Base-by-base conservation (phyloP, 2,797 vertebrate genomes). In the Diceros bicornis region DNA sequence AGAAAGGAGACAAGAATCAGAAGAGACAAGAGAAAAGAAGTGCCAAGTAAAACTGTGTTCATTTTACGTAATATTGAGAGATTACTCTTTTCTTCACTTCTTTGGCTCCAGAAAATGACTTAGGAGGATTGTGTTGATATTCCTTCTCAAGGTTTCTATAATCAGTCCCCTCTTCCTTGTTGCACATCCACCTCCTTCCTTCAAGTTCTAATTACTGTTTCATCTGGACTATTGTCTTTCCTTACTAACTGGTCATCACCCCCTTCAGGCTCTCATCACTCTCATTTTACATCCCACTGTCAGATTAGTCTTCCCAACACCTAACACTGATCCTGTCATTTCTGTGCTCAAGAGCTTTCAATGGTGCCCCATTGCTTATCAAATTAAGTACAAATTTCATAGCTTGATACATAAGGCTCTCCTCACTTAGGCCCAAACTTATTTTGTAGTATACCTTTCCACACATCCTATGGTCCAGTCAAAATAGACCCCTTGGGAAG, bases 221-320 rank as follows among this genome's bases (percentile, higher is more conserved):
- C 55, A 47, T 34, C 34, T 75, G 78, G 52, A 69, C 71, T 81
- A 14, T 81, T 86, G 52, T 47, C 62, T 95, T 93, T 94, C 34
- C 47, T 95, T 77, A 78, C 32, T 72, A 64, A 74, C 16, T 27
- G 41, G 5, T 78, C 69, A 47, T 55, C 18, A 10, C 29, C 10
- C 4, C 0, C 1, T 75, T 66, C 3, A 69, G 34, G 50, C 34
- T 84, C 47, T 85, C 52, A 64, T 41, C 32, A 32, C n/a, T 93
- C 41, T 64, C 23, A 5, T 37, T 93, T 95, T 84, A 52, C 25
- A 95, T 59, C 62, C 25, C 18, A 27, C 57, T 50, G 23, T 92
- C 83, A 96, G 62, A 92, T 95, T 96, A 69, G 91, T 77, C 71
- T 95, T 93, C 61, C 68, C 87, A 75, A 89, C 34, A 41, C n/a